A percentile compares a stretch with the other conserved stretches of the same genome.
These are phyloP conservation scores for Lepidochitona cinerea DNA, from an alignment of 2,888 invertebrate genomes.

Conservation along the genomic window DNA sequence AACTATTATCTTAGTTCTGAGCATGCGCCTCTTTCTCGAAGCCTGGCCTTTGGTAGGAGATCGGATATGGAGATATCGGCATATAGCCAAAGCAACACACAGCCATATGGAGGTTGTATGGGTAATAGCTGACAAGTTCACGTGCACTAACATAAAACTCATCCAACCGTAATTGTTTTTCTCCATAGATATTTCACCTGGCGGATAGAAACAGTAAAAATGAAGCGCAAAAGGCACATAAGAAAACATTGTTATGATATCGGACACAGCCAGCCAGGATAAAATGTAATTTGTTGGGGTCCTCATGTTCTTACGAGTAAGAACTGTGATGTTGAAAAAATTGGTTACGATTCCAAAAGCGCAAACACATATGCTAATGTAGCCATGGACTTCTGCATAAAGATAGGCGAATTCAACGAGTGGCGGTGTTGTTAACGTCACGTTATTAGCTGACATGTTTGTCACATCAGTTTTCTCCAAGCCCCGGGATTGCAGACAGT, in stretches of 20 bases:
- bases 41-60: conserved; percentile 83
- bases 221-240: conserved; percentile 92
- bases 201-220: conserved; percentile 53
- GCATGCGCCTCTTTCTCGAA: conserved; percentile 50
- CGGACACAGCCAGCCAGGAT: conserved; percentile 88
- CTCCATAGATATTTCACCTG: conserved; percentile 40
- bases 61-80: conserved; percentile 81
- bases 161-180: conserved; percentile 68
- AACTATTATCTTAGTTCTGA: conserved; percentile 82
- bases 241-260: conserved; percentile 90
- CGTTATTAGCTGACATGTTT: not conserved
- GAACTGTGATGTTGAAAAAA: conserved; percentile 89
- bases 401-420: not conserved
- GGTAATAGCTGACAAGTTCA: conserved; percentile 88
- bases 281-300: conserved; percentile 93
- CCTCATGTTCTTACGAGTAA: conserved; percentile 85
- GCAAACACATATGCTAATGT: conserved; percentile 88
- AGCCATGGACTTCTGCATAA: conserved; percentile 80
- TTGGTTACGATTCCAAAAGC: conserved; percentile 92
- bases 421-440: not conserved
- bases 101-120: conserved; percentile 95
- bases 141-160: conserved; percentile 78
- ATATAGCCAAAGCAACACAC: conserved; percentile 91
- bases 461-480: not conserved
- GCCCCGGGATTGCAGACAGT: not conserved